Evolutionary conservation across 1,140 invertebrate species (phyloP).

Genomic region (Harlomillsia oculata): DNA sequence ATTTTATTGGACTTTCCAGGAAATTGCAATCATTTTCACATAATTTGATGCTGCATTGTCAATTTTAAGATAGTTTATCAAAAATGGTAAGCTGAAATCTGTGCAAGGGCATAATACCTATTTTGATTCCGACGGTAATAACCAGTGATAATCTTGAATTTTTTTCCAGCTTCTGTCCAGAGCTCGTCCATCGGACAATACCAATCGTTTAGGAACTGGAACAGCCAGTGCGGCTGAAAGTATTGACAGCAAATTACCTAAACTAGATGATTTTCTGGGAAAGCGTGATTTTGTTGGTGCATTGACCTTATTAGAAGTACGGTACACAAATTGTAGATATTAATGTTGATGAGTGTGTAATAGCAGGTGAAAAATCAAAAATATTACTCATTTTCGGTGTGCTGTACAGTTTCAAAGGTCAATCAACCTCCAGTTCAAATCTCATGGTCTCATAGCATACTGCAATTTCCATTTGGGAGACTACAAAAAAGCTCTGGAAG

Average conservation of each 20-base stretch:
- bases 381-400: neutral
- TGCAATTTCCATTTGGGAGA: constrained; percentile 92
- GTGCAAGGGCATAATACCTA: too few relatives aligned
- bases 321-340: neutral
- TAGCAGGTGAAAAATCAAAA: neutral
- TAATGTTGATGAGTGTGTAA: constrained; percentile 6
- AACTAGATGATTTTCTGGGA: constrained; percentile 81
- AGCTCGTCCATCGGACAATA: neutral
- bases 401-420: constrained; percentile 22
- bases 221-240: neutral
- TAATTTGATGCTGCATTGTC: too few relatives aligned
- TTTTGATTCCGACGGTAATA: too few relatives aligned
- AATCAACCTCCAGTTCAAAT: constrained; percentile 21
- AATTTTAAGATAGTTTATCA: too few relatives aligned
- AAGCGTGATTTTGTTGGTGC: constrained; percentile 88
- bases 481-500: constrained; percentile 72
- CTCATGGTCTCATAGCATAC: constrained; percentile 59
- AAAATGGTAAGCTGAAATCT: too few relatives aligned
- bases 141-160: too few relatives aligned
- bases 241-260: constrained; percentile 47
- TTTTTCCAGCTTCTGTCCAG: constrained; percentile 3
- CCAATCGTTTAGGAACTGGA: neutral
- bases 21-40: too few relatives aligned
- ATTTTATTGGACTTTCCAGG: too few relatives aligned
- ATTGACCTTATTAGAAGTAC: constrained; percentile 80